Evolutionary conservation across 92 coral and sea anemone genomes (phyloP).

Genomic region (Desmophyllum pertusum): DNA sequence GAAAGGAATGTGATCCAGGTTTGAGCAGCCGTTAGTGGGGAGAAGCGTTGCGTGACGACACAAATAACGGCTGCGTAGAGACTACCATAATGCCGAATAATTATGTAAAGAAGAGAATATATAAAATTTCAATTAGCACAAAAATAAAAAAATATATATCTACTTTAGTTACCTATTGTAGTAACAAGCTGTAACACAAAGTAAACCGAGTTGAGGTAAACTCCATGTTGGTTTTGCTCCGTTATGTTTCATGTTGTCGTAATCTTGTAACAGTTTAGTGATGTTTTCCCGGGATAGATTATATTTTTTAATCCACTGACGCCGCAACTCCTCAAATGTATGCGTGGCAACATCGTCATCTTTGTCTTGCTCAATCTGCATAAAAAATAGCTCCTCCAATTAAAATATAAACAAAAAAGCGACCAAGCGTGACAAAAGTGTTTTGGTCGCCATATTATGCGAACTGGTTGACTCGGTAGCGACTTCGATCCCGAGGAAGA

Average conservation of each 20-base stretch:
- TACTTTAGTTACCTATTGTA: slow-evolving; percentile 36
- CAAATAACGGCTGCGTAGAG: too few relatives aligned
- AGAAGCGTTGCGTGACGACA: too few relatives aligned
- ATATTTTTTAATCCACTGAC: background rate
- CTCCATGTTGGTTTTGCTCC: slow-evolving; percentile 17
- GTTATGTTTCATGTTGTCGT: background rate
- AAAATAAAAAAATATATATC: background rate
- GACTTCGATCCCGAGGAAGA: too few relatives aligned
- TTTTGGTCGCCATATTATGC: background rate
- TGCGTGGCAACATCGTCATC: background rate
- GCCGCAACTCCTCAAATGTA: background rate
- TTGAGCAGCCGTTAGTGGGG: too few relatives aligned
- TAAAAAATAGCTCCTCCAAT: slow-evolving; percentile 37
- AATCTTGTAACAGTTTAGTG: slow-evolving; percentile 8
- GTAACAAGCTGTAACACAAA: slow-evolving; percentile 38
- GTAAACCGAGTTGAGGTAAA: slow-evolving; percentile 14
- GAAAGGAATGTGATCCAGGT: too few relatives aligned
- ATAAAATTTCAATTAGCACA: too few relatives aligned
- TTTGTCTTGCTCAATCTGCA: slow-evolving; percentile 27
- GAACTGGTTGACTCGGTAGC: too few relatives aligned
- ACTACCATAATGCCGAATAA: too few relatives aligned
- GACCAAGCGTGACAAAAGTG: background rate
- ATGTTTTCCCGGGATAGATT: slow-evolving; percentile 17
- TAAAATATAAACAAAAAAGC: slow-evolving; percentile 9
- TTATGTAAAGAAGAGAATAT: too few relatives aligned